Evolutionary conservation across 2,888 invertebrate genomes (phyloP).

Genomic region (Drosophila engyochracea): DNA sequence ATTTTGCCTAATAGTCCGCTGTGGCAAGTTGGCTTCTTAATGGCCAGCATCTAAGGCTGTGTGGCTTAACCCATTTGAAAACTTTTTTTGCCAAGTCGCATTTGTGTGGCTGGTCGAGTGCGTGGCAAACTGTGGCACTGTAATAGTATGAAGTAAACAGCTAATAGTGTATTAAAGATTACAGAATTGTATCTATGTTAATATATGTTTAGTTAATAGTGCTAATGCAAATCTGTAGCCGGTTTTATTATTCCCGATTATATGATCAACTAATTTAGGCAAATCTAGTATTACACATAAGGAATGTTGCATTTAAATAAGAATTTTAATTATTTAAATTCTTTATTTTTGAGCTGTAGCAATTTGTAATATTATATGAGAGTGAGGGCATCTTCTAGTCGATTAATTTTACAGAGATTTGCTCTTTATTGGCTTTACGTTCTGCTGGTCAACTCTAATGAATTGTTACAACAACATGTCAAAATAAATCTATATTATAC

Average conservation of each 20-base stretch:
- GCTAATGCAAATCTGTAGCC: not conserved
- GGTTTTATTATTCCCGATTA: not conserved
- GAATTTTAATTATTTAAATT: not conserved
- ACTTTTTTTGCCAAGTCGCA: constrained; percentile 51
- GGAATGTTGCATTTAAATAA: not conserved
- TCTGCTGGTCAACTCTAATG: constrained; percentile 50
- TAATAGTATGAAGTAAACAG: not conserved
- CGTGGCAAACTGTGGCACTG: constrained; percentile 17
- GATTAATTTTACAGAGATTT: not conserved
- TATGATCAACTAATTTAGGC: not conserved
- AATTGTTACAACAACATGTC: constrained; percentile 42
- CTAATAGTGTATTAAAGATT: not conserved
- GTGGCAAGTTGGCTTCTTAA: constrained; percentile 69
- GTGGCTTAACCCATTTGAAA: constrained; percentile 38
- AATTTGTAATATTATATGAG: not conserved
- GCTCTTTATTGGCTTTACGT: constrained; percentile 2
- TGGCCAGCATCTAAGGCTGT: constrained; percentile 64
- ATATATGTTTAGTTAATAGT: not conserved
- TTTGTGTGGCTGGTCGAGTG: constrained; percentile 36
- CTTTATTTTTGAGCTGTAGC: not conserved
- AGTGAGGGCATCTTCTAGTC: not conserved
- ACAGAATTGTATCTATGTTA: not conserved
- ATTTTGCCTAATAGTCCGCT: constrained; percentile 54
- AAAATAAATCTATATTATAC: constrained; percentile 40
- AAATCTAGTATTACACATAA: not conserved